Evolutionary conservation across 2,888 invertebrate genomes (phyloP).

Genomic region (Melanchra persicariae): DNA sequence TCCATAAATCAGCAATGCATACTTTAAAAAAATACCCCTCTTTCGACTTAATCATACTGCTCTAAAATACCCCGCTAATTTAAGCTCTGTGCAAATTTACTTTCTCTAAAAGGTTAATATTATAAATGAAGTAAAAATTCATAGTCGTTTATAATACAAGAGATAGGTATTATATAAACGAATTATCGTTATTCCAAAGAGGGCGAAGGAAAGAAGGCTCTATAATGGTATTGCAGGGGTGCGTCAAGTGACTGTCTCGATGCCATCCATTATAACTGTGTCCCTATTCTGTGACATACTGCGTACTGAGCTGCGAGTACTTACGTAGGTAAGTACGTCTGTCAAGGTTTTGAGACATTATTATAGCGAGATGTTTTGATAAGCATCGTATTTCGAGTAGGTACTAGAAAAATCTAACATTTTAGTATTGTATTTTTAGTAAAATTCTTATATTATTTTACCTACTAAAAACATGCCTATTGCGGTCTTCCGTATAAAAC

Average conservation of each 20-base stretch:
- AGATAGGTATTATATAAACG: conserved; percentile 71
- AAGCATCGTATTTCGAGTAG: not conserved
- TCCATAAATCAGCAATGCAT: conserved; percentile 19
- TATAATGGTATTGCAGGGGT: conserved; percentile 88
- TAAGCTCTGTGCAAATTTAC: conserved; percentile 61
- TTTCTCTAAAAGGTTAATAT: conserved; percentile 55
- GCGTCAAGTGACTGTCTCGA: conserved; percentile 86
- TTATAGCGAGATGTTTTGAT: not conserved
- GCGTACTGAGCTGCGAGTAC: conserved; percentile 19
- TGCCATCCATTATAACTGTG: conserved; percentile 85
- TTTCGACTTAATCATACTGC: conserved; percentile 27
- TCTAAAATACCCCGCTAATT: conserved; percentile 49
- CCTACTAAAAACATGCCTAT: not conserved
- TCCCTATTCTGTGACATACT: conserved; percentile 76
- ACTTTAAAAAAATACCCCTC: conserved; percentile 39
- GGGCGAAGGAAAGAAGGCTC: conserved; percentile 76
- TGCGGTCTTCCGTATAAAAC: not conserved
- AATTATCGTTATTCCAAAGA: conserved; percentile 76
- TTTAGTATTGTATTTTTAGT: not conserved
- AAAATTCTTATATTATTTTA: not conserved
- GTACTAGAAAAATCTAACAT: conserved; percentile 10
- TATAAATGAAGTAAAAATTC: conserved; percentile 67
- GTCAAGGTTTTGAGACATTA: conserved; percentile 12
- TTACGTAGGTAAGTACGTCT: conserved; percentile 10
- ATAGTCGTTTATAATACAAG: conserved; percentile 69